phyloP scores from a whole-genome alignment of 2,113 vertebrate genomes.

The Crotalus tigris region DNA sequence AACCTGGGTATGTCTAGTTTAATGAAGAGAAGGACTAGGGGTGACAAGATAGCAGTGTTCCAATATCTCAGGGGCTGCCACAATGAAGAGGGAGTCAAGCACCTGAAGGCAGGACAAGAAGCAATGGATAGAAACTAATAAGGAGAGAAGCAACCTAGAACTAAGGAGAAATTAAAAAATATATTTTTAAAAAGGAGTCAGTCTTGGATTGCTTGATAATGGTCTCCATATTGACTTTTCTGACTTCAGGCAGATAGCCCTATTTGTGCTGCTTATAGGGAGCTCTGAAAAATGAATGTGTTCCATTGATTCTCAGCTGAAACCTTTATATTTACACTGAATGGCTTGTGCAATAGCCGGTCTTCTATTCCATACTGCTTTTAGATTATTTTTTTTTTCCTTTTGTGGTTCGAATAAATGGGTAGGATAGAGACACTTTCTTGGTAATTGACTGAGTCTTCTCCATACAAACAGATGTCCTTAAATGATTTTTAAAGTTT shows the following conservation, averaged over 20 bases:
- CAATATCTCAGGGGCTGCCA: no score
- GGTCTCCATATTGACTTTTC: background rate
- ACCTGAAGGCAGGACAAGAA: no score
- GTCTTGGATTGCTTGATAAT: background rate
- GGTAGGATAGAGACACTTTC: background rate
- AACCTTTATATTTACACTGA: background rate
- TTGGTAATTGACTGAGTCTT: background rate
- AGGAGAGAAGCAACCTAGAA: no score
- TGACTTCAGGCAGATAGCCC: background rate
- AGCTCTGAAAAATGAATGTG: background rate
- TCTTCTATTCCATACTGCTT: background rate
- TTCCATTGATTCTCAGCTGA: background rate
- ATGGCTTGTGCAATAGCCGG: background rate
- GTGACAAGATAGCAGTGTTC: no score
- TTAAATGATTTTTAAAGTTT: background rate
- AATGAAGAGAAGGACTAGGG: no score
- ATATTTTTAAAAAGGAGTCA: background rate
- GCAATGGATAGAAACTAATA: no score
- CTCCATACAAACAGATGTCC: background rate
- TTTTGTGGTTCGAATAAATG: background rate
- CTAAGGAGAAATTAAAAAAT: background rate
- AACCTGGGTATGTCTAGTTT: no score
- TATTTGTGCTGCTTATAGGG: background rate
- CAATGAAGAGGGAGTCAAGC: no score
- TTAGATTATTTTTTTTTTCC: background rate